Conservation (phyloP, 1,140 invertebrate genomes). For the Musca vetustissima region DNA sequence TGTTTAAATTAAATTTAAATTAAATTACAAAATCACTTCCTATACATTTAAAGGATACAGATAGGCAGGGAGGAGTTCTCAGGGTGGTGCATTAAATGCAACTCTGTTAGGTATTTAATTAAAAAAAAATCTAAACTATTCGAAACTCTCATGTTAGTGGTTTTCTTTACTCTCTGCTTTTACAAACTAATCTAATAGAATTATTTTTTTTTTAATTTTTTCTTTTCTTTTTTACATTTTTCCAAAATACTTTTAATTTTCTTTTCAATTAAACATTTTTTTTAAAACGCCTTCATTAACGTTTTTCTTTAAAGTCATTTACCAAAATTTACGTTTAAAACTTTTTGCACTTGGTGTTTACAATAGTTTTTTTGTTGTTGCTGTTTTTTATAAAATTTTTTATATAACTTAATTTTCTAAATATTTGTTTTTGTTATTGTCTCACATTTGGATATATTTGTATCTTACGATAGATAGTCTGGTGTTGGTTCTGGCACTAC, state of each 20-base stretch:
- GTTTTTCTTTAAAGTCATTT: not conserved
- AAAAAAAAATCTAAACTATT: conserved; percentile 45
- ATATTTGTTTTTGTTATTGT: conserved; percentile 32
- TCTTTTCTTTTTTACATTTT: not conserved
- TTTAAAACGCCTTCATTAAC: conserved; percentile 6
- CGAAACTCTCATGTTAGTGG: conserved; percentile 54
- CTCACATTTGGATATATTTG: conserved; percentile 25
- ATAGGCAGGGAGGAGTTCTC: too few relatives aligned
- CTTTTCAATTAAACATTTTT: conserved; percentile 15
- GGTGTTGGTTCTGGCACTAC: conserved; percentile 59
- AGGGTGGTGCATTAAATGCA: too few relatives aligned
- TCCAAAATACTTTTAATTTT: conserved; percentile 28
- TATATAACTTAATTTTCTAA: conserved; percentile 27
- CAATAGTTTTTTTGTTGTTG: conserved; percentile 35
- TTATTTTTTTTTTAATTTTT: not conserved
- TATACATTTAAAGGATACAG: too few relatives aligned
- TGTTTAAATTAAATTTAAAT: conserved; percentile 13
- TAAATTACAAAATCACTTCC: too few relatives aligned
- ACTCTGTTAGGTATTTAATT: too few relatives aligned
- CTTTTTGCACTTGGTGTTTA: conserved; percentile 53
- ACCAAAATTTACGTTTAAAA: conserved; percentile 5
- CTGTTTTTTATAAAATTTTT: conserved; percentile 30
- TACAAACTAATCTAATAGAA: not conserved
- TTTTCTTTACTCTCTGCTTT: conserved; percentile 1
- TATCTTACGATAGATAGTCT: conserved; percentile 51